Percentiles rank a stretch among this genome's conserved stretches.
Evolutionary conservation across 2,888 invertebrate species (phyloP).

Genomic region (Platycnemis pennipes): DNA sequence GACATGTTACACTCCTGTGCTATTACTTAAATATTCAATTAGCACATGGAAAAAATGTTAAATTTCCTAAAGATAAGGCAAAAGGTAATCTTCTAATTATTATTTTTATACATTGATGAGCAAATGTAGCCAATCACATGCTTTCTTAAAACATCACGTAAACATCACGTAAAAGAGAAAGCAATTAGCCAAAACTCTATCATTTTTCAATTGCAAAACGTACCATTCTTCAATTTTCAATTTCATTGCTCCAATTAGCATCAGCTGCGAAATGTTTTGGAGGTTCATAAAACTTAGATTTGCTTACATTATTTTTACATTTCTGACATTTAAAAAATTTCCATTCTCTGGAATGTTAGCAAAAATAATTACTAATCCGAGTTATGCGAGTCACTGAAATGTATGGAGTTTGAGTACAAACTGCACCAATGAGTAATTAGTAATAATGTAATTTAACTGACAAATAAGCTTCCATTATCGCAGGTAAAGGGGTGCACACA

Average conservation of each 20-base stretch:
- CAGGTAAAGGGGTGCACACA: not conserved
- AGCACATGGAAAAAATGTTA: conserved; percentile 6
- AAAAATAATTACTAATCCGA: not conserved
- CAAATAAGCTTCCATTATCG: not conserved
- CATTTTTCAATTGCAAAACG: not conserved
- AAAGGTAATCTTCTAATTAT: conserved; percentile 54
- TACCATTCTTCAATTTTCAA: not conserved
- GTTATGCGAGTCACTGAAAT: not conserved
- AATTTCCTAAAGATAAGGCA: conserved; percentile 40
- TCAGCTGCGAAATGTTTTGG: not conserved
- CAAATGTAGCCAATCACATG: conserved; percentile 63
- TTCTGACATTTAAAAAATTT: not conserved
- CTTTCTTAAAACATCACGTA: conserved; percentile 62
- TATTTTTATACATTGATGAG: conserved; percentile 59
- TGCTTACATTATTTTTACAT: not conserved
- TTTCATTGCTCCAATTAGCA: not conserved
- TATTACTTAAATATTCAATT: not conserved
- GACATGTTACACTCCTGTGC: not conserved
- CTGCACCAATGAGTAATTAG: not conserved
- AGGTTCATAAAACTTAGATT: not conserved
- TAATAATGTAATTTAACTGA: not conserved
- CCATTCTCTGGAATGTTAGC: not conserved
- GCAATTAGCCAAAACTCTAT: not conserved
- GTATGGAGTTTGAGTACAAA: not conserved
- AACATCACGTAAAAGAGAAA: conserved; percentile 33